Base-by-base conservation (phyloP, 2,113 vertebrate species). In the Bubalus kerabau region DNA sequence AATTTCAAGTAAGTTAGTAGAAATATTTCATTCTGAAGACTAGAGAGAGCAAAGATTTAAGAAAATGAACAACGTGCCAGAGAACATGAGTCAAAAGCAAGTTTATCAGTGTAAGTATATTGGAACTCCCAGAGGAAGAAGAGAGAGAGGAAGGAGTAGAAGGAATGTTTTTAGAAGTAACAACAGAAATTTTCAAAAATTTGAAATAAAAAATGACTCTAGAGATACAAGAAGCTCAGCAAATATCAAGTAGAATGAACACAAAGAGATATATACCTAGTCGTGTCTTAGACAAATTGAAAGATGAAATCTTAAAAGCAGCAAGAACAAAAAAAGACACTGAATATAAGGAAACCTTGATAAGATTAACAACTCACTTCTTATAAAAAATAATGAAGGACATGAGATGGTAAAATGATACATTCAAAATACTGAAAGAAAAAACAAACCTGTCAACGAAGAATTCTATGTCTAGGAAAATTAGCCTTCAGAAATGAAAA, bases 81-180 rank as follows among this genome's bases (percentile, higher is more conserved):
- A 90, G 56, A 52, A 1, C 32, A 2, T 19, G 48, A 56, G 3
- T 93, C 59, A 82, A 52, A 1, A 88, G 28, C 54, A 92, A 78
- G 30, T 56, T 94, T 78, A 56, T 24, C 57, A 92, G 19, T 2
- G n/a, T 71, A 46, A 32, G n/a, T 94, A 48, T 50, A 76, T 36
- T 23, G 6, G 12, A 15, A 52, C 50, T 94, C 4, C 11, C 26
- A 92, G 32, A 19, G 52, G 19, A 32, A 87, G 3, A 90, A 60
- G 19, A 90, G 30, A 40, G 30, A 87, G 28, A 78, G 13, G 48
- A 87, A 93, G 28, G 36, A 19, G 1, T 56, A 76, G 59, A 97
- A 87, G 67, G 14, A 83, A 64, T 93, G 23, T 83, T 95, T 96
- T 81, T 78, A 93, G 19, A 85, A 85, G 57, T 91, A 64, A 92